phyloP scores from a whole-genome alignment of 2,797 vertebrate species.

The Pogonophryne albipinna region DNA sequence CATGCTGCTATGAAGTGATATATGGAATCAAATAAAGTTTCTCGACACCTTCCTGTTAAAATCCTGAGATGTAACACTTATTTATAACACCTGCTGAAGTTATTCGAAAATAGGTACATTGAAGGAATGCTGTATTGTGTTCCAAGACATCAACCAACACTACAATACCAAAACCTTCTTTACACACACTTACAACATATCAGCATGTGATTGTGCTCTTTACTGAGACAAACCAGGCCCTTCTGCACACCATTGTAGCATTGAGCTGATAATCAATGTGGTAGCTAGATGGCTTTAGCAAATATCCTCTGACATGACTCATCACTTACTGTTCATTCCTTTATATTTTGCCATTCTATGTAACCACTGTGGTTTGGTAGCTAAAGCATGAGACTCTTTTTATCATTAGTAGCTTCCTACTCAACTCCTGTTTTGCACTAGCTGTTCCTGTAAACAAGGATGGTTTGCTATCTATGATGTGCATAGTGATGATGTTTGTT shows the following conservation, averaged over 20 bases:
- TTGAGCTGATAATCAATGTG: neutral
- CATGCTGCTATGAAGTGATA: no score
- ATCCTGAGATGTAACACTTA: neutral
- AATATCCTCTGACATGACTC: neutral
- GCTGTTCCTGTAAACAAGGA: neutral
- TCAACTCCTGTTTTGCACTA: slow-evolving; percentile 1
- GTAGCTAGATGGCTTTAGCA: neutral
- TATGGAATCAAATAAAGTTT: neutral
- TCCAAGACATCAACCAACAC: neutral
- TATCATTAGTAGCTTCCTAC: neutral
- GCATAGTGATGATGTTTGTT: neutral
- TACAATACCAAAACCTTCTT: neutral
- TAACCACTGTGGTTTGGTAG: no score
- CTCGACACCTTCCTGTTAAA: neutral
- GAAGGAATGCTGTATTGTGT: neutral
- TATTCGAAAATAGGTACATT: neutral
- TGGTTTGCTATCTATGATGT: neutral
- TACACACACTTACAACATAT: neutral
- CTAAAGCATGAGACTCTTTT: no score
- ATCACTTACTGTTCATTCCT: neutral
- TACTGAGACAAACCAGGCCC: neutral
- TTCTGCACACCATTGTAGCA: neutral
- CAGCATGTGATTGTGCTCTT: neutral
- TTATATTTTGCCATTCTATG: no score
- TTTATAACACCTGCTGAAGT: neutral